Evolutionary conservation across 2,113 vertebrate species (phyloP), one percentile per base, ranked within the genome.

Genomic region (Caloenas nicobarica): DNA sequence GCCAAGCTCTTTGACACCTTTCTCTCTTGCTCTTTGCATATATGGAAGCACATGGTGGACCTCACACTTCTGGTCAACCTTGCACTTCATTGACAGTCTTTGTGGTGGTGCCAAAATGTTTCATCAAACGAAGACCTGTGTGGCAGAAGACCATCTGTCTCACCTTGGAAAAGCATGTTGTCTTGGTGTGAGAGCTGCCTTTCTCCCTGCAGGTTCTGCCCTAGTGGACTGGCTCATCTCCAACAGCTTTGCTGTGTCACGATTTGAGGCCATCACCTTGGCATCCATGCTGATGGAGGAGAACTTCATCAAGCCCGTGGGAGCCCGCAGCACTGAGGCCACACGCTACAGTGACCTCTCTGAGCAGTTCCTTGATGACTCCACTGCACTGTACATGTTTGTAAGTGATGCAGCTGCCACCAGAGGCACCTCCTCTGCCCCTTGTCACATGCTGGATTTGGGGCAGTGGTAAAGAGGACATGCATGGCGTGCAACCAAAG

Each of bases 191-290:
- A 96, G 19, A 62, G 34, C 60, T 89, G 50, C 54, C 33, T 86
- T 94, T 89, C 50, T 94, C 23, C 36, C 72, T 36, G 38, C 94
- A 99, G 99, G 99, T 58, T 99, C 99, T 17, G 97, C 98, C 4
- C 97, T 99, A 94, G 99, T 99, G 82, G 99, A 99, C 97, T 99
- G 99, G 99, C 97, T 99, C 97, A 98, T 99, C 96, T 99, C 98
- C 96, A 98, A 86, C 51, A 93, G 96, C 90, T 96, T 99, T 86
- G 97, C 97, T 6, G 97, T 98, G 95, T 98, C 96, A 44, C 98
- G 99, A 7, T 97, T 98, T 16, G 99, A 99, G 93, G 98, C 98
- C 0, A 94, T 98, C 97, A 99, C 99, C 1, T 84, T 99, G 97
- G 98, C 98, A 14, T 99, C 99, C 4, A 97, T 99, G 92, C 97